These are phyloP conservation scores for Pangasius sanitwongsei DNA, from an alignment of 2,797 vertebrate species.

Conservation along the genomic window DNA sequence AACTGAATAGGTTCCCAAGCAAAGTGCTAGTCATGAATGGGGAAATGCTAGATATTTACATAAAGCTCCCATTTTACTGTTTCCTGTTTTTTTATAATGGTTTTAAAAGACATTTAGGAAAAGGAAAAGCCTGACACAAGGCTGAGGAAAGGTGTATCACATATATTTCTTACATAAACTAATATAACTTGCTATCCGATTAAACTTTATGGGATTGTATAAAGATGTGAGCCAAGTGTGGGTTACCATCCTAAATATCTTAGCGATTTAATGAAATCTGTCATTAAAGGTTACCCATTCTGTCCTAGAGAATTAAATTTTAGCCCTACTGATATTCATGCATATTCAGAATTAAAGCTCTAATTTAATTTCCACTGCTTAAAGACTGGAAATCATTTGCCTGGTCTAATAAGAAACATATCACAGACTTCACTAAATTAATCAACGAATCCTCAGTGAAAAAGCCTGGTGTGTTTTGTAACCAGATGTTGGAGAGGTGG, in stretches of 20 bases:
- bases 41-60: not conserved
- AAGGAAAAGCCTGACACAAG: not conserved
- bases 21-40: not conserved
- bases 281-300: not conserved
- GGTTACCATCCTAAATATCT: not conserved
- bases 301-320: not conserved
- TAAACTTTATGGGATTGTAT: not conserved
- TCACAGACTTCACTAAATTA: slow-evolving; percentile 1
- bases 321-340: not conserved
- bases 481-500: slow-evolving; percentile 28
- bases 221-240: not conserved
- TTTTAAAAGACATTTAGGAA: not conserved
- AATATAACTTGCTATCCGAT: not conserved
- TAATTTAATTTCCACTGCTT: slow-evolving; percentile 21
- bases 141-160: not conserved
- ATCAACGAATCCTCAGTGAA: not conserved
- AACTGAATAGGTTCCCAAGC: too few relatives aligned
- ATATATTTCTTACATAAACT: not conserved
- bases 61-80: not conserved
- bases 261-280: not conserved
- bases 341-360: not conserved
- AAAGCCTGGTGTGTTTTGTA: slow-evolving; percentile 12
- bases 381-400: slow-evolving; percentile 12
- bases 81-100: not conserved
- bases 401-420: slow-evolving; percentile 6